These are phyloP conservation scores for Gouania willdenowi DNA, from an alignment of 2,797 vertebrate genomes.

Conservation along the genomic window DNA sequence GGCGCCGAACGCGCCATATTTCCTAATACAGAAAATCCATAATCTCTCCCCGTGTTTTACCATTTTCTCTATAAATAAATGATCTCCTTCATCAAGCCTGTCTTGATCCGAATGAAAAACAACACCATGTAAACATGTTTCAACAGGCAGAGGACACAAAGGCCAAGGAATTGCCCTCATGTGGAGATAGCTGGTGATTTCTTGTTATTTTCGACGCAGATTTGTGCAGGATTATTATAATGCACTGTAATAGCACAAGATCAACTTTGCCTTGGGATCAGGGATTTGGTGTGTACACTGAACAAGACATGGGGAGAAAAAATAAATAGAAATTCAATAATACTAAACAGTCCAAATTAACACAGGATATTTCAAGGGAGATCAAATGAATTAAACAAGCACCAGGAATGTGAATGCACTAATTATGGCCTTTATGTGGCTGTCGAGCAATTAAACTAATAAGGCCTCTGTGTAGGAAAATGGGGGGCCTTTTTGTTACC, in stretches of 20 bases:
- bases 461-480: slow-evolving; percentile 28
- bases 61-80: slow-evolving; percentile 16
- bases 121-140: slow-evolving; percentile 34
- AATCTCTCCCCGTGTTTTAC: slow-evolving; percentile 14
- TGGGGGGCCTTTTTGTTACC: slow-evolving; percentile 36
- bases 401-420: slow-evolving; percentile 38
- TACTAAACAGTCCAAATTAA: too few relatives aligned
- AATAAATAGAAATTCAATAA: slow-evolving; percentile 8
- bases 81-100: slow-evolving; percentile 15
- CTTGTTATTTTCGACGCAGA: slow-evolving; percentile 63
- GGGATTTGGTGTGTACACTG: slow-evolving; percentile 50
- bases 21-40: slow-evolving; percentile 3
- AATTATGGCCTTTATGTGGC: slow-evolving; percentile 59
- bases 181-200: slow-evolving; percentile 39
- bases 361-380: too few relatives aligned
- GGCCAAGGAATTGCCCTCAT: slow-evolving; percentile 32
- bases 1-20: slow-evolving; percentile 29
- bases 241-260: slow-evolving; percentile 54
- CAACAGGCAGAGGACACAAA: slow-evolving; percentile 31
- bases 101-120: slow-evolving; percentile 27
- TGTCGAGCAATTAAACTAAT: slow-evolving; percentile 59
- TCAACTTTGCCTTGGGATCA: slow-evolving; percentile 60
- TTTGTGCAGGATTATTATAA: slow-evolving; percentile 67
- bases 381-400: slow-evolving; percentile 39
- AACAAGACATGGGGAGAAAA: slow-evolving; percentile 9